Evolutionary conservation across 2,888 invertebrate species (phyloP), one percentile per base, ranked within the genome.

Genomic region (Salpingus planirostris): DNA sequence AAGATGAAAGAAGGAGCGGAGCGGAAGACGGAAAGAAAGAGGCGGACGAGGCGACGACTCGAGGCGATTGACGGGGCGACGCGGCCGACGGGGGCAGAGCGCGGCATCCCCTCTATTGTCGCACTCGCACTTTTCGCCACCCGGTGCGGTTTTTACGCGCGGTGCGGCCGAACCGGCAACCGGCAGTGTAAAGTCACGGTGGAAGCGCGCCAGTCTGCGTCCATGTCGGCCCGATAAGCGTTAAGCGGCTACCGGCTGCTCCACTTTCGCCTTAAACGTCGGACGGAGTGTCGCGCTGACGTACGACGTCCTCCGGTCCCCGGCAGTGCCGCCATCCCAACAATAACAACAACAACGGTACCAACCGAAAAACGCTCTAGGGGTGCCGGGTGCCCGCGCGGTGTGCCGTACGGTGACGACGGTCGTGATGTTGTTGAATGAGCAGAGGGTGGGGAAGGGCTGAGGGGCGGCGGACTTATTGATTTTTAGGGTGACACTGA

Each of bases 401-500:
- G 27, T 31, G 31, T 36, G 36, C 54, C 53, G 47, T 53, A 52
- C 54, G 54, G 47, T 53, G 52, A 59, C 58, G 57, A 57, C 55
- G 53, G 50, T 52, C 52, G 58, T 55, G 55, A 54, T 60, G 59
- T 55, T 59, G 56, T 57, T 62, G 59, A 62, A 60, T 60, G 60
- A 59, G 54, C 55, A 53, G 53, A 53, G 60, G 57, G 57, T 59
- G 63, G 60, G 62, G 64, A 60, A 59, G 60, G 60, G 62, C 62
- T 62, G 61, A 64, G 64, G 66, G 67, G 66, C 62, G 57, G 55
- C 64, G 67, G 68, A 68, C 50, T 71, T 73, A 74, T 74, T 73
- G 73, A 73, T 74, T 74, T 73, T 73, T 72, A 70, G 72, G 72
- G 73, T 73, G 73, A 74, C 73, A 73, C 69, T 73, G 72, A 71